These are phyloP conservation scores for Pachliopta kotzebuea DNA, from an alignment of 2,888 invertebrate species.

Conservation along the genomic window DNA sequence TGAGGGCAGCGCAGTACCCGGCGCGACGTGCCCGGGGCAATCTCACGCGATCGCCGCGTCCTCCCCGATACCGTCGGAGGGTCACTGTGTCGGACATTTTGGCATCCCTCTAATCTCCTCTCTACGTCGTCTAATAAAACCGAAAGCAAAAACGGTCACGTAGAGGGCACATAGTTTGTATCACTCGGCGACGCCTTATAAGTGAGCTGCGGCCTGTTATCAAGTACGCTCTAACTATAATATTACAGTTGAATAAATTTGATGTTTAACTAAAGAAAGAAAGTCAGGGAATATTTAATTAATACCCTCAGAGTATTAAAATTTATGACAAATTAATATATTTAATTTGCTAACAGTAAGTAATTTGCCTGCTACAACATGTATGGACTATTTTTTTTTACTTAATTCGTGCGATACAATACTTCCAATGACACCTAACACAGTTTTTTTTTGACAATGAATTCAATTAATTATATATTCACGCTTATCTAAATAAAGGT, in stretches of 20 bases:
- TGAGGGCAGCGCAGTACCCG: conserved; percentile 43
- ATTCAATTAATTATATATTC: too few relatives aligned
- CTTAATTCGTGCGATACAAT: too few relatives aligned
- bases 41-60: conserved; percentile 65
- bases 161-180: conserved; percentile 41
- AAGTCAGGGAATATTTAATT: neutral
- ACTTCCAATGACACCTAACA: too few relatives aligned
- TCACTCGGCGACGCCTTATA: conserved; percentile 25
- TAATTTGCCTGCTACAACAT: too few relatives aligned
- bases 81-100: conserved; percentile 66
- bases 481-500: too few relatives aligned
- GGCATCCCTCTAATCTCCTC: conserved; percentile 42
- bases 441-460: too few relatives aligned
- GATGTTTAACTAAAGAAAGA: conserved; percentile 4
- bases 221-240: conserved; percentile 13
- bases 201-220: conserved; percentile 21
- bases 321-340: too few relatives aligned
- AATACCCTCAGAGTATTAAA: too few relatives aligned
- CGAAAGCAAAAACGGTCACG: conserved; percentile 43
- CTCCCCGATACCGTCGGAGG: conserved; percentile 49
- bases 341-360: too few relatives aligned
- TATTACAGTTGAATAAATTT: conserved; percentile 8
- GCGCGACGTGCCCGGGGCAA: conserved; percentile 55
- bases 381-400: too few relatives aligned
- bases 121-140: conserved; percentile 40